Percentiles rank a stretch among this genome's conserved stretches.
These are phyloP conservation scores for Amphibalanus amphitrite DNA, from an alignment of 1,140 invertebrate genomes.

Conservation along the genomic window DNA sequence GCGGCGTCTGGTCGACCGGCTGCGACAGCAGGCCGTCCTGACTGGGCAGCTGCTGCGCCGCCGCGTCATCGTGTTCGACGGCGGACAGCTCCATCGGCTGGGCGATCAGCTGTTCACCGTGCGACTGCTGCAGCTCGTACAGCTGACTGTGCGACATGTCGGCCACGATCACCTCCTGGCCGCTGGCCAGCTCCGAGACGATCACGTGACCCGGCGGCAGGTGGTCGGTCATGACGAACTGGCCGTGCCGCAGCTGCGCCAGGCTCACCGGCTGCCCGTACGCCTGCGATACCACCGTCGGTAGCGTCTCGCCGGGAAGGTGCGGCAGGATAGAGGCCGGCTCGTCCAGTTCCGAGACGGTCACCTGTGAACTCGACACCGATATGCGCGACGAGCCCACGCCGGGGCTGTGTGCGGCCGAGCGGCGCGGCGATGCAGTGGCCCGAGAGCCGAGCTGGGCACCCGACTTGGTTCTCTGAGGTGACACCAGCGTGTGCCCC, in stretches of 20 bases:
- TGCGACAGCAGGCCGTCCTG: background rate
- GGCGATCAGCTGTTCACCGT: background rate
- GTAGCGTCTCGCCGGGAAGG: background rate
- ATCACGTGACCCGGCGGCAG: background rate
- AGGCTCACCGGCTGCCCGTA: background rate
- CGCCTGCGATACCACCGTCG: background rate
- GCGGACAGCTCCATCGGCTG: background rate
- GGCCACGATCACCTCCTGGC: background rate
- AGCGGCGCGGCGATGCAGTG: too few relatives aligned
- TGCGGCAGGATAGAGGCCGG: background rate
- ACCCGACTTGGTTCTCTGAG: too few relatives aligned
- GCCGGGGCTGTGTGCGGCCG: too few relatives aligned
- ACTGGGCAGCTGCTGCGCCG: background rate
- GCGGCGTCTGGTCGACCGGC: background rate
- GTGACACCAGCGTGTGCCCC: background rate
- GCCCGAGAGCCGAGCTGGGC: too few relatives aligned
- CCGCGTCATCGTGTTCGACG: background rate
- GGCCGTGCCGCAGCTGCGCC: background rate
- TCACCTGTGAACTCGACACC: background rate
- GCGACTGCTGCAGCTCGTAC: background rate
- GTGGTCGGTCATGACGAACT: background rate
- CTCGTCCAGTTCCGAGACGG: background rate
- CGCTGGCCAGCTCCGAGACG: background rate
- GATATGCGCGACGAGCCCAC: background rate
- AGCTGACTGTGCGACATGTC: background rate